phyloP scores from a whole-genome alignment of 2,888 invertebrate species.

The Synanthedon tipuliformis region DNA sequence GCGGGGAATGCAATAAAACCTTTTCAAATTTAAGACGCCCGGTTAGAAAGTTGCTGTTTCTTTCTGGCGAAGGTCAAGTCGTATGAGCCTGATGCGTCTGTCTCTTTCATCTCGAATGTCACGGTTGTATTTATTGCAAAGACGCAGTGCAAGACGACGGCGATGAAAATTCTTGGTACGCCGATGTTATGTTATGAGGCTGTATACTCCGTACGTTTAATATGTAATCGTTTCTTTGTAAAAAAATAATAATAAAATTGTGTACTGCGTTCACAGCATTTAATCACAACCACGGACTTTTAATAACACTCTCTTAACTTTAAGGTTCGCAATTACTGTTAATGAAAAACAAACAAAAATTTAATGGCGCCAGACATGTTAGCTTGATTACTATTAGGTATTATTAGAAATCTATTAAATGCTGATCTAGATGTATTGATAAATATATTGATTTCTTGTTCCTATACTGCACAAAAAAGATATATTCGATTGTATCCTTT shows the following conservation, averaged over 20 bases:
- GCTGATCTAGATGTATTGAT: too few relatives aligned
- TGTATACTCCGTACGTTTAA: constrained; percentile 59
- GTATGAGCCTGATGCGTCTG: constrained; percentile 30
- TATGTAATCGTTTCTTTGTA: constrained; percentile 29
- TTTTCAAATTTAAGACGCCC: constrained; percentile 56
- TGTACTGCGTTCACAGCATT: not conserved
- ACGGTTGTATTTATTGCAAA: constrained; percentile 52
- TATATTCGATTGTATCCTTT: too few relatives aligned
- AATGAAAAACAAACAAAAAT: too few relatives aligned
- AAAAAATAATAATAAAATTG: not conserved
- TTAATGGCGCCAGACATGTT: too few relatives aligned
- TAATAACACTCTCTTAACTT: too few relatives aligned
- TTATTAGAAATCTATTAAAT: too few relatives aligned
- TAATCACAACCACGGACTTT: too few relatives aligned
- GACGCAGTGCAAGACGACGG: constrained; percentile 51
- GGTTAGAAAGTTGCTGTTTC: constrained; percentile 49
- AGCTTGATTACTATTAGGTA: too few relatives aligned
- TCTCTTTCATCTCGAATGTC: constrained; percentile 55
- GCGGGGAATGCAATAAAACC: constrained; percentile 68
- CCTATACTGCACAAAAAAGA: too few relatives aligned
- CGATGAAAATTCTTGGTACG: constrained; percentile 66
- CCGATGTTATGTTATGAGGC: constrained; percentile 62
- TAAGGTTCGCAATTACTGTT: too few relatives aligned
- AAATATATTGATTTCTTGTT: too few relatives aligned
- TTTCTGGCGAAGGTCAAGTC: constrained; percentile 52